Conservation (phyloP, 1,140 invertebrate genomes). For the Papilio xuthus region DNA sequence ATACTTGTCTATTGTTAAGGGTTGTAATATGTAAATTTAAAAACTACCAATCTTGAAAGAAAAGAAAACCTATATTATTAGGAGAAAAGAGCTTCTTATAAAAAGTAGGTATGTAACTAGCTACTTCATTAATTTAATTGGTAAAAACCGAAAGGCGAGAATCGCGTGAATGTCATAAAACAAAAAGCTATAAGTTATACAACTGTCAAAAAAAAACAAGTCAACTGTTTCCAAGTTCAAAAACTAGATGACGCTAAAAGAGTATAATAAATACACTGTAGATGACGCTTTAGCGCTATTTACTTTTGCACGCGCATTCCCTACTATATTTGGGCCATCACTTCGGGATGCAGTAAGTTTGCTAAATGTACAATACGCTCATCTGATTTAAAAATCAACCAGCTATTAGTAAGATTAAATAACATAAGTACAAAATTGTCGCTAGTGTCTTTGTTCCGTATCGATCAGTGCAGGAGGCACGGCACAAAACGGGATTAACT, state of each 20-base stretch:
- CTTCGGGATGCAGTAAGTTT: background rate
- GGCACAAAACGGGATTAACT: slow-evolving; percentile 39
- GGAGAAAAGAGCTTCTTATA: background rate
- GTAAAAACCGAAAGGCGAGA: background rate
- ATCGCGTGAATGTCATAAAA: background rate
- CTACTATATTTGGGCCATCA: no score
- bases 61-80: background rate
- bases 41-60: background rate
- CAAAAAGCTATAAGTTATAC: no score
- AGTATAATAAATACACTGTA: no score
- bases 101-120: background rate
- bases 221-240: no score
- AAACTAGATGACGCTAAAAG: no score
- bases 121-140: no score
- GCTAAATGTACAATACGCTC: background rate
- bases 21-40: background rate
- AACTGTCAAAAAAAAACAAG: no score
- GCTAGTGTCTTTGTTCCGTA: background rate
- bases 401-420: background rate
- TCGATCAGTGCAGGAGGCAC: slow-evolving; percentile 42
- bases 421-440: background rate
- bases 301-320: no score
- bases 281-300: no score
- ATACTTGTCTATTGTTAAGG: background rate
- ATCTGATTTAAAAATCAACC: background rate